phyloP scores from a whole-genome alignment of 2,113 vertebrate species.

The Pipra filicauda region DNA sequence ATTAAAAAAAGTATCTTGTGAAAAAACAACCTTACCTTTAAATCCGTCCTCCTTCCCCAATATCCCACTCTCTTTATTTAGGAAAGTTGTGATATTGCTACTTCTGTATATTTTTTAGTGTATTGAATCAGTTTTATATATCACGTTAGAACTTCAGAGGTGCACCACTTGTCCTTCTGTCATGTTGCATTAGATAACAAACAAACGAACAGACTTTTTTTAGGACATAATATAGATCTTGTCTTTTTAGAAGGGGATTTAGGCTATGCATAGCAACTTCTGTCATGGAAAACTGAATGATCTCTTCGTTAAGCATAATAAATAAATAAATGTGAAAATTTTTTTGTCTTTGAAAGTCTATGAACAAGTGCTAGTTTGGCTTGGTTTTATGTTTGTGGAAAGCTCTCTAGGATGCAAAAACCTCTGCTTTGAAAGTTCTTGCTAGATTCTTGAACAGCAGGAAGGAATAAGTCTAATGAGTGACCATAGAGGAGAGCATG shows the following conservation, averaged over 20 bases:
- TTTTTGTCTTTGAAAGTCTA: slow-evolving; percentile 5
- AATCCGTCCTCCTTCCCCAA: neutral
- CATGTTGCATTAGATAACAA: neutral
- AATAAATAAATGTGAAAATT: neutral
- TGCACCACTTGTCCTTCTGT: neutral
- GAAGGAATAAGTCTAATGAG: slow-evolving; percentile 3
- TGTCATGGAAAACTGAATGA: slow-evolving; percentile 1
- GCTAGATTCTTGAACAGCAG: slow-evolving; percentile 23
- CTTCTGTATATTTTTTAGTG: neutral
- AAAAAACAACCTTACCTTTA: neutral
- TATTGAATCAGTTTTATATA: neutral
- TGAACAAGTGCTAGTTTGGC: neutral
- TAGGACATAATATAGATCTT: neutral
- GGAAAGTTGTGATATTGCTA: neutral
- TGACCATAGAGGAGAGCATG: neutral
- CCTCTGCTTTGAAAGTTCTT: slow-evolving; percentile 25
- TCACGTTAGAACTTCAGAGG: neutral
- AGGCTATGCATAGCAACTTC: neutral
- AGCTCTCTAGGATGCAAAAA: neutral
- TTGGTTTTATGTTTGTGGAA: slow-evolving; percentile 23
- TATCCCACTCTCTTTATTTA: neutral
- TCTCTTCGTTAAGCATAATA: neutral
- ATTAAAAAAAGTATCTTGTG: neutral
- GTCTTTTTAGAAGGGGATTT: neutral
- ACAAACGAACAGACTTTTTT: neutral